A percentile compares a stretch with the other conserved stretches of the same genome.
Conservation (phyloP, 1,140 invertebrate genomes). For the Apocrypta bakeri region DNA sequence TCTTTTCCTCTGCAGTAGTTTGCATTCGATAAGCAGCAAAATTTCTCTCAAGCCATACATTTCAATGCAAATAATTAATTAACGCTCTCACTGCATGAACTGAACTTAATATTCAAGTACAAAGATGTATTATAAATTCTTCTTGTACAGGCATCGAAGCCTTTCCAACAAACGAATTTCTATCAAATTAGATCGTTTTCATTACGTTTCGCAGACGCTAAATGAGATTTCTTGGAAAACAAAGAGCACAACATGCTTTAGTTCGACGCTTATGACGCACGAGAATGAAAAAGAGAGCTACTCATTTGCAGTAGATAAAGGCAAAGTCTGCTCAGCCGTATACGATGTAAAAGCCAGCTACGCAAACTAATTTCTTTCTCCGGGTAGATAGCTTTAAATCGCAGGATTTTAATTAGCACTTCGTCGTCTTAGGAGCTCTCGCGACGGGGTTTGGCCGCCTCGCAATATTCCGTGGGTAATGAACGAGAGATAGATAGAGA, state of each 20-base stretch:
- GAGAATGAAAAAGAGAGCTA: too few species aligned
- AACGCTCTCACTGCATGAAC: too few species aligned
- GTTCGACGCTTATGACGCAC: too few species aligned
- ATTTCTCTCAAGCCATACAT: too few species aligned
- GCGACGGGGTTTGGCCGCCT: neutral
- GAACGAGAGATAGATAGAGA: neutral
- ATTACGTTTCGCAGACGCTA: neutral
- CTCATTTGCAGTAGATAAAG: neutral
- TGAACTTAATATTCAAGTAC: too few species aligned
- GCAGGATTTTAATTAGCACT: constrained; percentile 37
- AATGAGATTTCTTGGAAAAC: neutral
- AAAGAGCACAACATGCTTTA: neutral
- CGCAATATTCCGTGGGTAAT: constrained; percentile 44
- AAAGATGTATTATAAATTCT: too few species aligned
- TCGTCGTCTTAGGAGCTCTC: constrained; percentile 7
- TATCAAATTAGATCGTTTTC: neutral
- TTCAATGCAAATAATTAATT: too few species aligned
- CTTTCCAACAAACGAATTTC: neutral
- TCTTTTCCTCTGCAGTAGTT: neutral
- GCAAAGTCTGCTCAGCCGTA: neutral
- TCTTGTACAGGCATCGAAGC: neutral
- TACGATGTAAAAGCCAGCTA: neutral
- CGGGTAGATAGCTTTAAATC: neutral
- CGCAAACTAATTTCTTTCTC: constrained; percentile 30
- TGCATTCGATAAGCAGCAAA: too few species aligned